Percentiles rank a stretch among this genome's conserved stretches.
These are phyloP conservation scores for Stomatorhinus ivindoensis DNA, from an alignment of 2,113 vertebrate genomes.

Conservation along the genomic window DNA sequence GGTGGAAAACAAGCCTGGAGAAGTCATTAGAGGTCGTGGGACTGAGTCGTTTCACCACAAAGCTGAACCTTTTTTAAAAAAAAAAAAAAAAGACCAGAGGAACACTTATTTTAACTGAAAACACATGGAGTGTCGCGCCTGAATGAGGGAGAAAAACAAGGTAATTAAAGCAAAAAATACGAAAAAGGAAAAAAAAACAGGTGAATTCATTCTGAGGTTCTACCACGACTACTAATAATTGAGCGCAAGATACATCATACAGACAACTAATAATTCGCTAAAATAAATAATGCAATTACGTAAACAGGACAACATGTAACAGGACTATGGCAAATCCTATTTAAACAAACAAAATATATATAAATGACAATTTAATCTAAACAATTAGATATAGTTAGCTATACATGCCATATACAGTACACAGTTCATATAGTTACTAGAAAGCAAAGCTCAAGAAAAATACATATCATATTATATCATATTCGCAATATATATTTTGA, in stretches of 20 bases:
- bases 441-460: background rate
- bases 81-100: background rate
- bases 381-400: background rate
- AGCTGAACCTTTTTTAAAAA: background rate
- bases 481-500: background rate
- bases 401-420: background rate
- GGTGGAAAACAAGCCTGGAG: conserved; percentile 4
- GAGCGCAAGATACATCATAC: too few relatives aligned
- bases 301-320: background rate
- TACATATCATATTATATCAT: background rate
- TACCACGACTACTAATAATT: background rate
- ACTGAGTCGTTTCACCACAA: background rate
- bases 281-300: background rate
- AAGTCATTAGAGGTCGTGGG: conserved; percentile 11
- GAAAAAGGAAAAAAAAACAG: conserved; percentile 1
- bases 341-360: background rate
- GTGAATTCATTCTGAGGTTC: background rate
- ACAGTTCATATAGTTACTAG: background rate
- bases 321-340: background rate
- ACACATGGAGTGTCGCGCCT: conserved; percentile 19
- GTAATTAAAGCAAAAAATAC: conserved; percentile 17
- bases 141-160: conserved; percentile 15
- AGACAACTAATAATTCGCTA: background rate
- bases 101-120: conserved; percentile 17
- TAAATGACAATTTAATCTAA: background rate